Base-by-base conservation (phyloP, 2,888 invertebrate genomes). In the Megastigmus dorsalis region DNA sequence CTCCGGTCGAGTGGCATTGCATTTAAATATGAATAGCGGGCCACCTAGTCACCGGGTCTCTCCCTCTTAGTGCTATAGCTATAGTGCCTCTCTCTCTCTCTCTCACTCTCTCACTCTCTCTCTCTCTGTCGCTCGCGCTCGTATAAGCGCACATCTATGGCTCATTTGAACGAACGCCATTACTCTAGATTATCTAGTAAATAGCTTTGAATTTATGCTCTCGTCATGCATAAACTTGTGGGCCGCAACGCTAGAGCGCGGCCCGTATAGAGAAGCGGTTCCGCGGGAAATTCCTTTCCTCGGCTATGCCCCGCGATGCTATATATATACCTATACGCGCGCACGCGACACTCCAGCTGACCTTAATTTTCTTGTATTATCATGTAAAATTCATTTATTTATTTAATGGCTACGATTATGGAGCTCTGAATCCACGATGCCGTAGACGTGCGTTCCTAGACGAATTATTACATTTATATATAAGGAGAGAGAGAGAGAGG, bases 151-250 rank as follows among this genome's bases (percentile, higher is more conserved):
- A 20, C 38, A n/a, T 66, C 77, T 62, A 78, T 66, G 41, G 76
- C 72, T 75, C 77, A 74, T 78, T 77, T 63, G 69, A 71, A 80
- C 71, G 77, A 77, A 75, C 74, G 78, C 76, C 80, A 80, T 81
- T 80, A 81, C 78, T 81, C 78, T 77, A 79, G 81, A 81, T 80
- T 81, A 81, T 77, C 79, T 77, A 76, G 74, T 77, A 78, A 80
- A 81, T 77, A 77, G 77, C 68, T 71, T 73, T 75, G 74, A 80
- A 81, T 80, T 80, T 80, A 80, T 80, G 79, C 75, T 62, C 75
- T 75, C 79, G 74, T 78, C 68, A 77, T 70, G 77, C 78, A 76
- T 80, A 80, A 79, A 79, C 78, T 79, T 72, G 65, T 54, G 48
- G 36, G 26, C n/a, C n/a, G n/a, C n/a, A n/a, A n/a, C n/a, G n/a